Evolutionary conservation across 2,113 vertebrate species (phyloP).

Genomic region (Dipodomys spectabilis): DNA sequence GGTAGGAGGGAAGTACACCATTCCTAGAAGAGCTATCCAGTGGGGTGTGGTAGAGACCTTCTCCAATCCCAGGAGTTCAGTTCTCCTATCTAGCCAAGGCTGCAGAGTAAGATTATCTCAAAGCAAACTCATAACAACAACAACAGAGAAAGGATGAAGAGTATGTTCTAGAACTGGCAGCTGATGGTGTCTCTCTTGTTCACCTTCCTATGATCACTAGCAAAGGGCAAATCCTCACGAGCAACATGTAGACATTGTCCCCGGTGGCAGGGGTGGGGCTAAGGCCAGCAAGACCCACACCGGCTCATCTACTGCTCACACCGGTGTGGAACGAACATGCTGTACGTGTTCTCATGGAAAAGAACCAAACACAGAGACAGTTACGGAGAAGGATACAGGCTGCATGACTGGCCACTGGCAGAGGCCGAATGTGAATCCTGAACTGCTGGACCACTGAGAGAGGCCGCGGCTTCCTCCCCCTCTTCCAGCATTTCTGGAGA

Average conservation of each 20-base stretch:
- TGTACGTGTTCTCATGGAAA: not conserved
- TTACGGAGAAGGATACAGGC: fast-evolving
- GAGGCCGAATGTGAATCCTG: not conserved
- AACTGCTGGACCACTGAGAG: not conserved
- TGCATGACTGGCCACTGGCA: no score
- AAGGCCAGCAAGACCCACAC: not conserved
- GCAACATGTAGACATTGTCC: no score
- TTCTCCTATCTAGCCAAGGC: not conserved
- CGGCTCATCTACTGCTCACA: not conserved
- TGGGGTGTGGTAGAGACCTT: not conserved
- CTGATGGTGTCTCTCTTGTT: no score
- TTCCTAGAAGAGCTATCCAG: conserved; percentile 24
- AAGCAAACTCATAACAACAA: not conserved
- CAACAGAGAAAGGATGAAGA: not conserved
- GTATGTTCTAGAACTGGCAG: not conserved
- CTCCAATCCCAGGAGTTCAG: not conserved
- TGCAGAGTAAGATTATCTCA: not conserved
- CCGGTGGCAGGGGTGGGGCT: no score
- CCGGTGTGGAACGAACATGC: no score
- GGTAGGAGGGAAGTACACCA: no score
- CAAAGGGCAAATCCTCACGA: not conserved
- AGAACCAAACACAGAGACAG: not conserved
- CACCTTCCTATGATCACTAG: not conserved
- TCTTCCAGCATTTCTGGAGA: fast-evolving
- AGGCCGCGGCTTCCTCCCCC: not conserved